Conservation (phyloP, 30 jellyfish, hydroid and myxozoan genomes). For the Sanderia malayensis region DNA sequence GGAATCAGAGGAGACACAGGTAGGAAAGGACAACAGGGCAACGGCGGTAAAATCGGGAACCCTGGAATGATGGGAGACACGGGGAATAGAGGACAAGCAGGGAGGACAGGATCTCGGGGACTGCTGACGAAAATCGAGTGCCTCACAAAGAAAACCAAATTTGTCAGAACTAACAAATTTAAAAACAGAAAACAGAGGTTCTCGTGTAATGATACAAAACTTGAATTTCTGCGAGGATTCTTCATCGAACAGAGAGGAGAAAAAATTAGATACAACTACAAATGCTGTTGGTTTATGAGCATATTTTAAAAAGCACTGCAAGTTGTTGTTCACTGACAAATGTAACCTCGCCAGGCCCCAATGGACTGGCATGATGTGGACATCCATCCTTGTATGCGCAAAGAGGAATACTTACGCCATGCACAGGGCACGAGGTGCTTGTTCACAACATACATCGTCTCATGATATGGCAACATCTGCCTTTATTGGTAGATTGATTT, state of each 20-base stretch:
- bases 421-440: too few species aligned
- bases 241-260: conserved; percentile 61
- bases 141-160: conserved; percentile 40
- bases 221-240: conserved; percentile 71
- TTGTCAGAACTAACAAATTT: conserved; percentile 55
- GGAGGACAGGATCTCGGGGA: conserved; percentile 83
- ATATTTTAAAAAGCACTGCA: conserved; percentile 12
- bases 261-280: conserved; percentile 59
- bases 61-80: conserved; percentile 58
- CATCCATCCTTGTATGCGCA: too few species aligned
- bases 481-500: too few species aligned
- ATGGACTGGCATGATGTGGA: too few species aligned
- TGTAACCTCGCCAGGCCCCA: too few species aligned
- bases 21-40: conserved; percentile 61
- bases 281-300: conserved; percentile 64
- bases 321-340: too few species aligned
- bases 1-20: conserved; percentile 79
- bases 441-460: too few species aligned
- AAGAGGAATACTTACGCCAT: too few species aligned
- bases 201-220: conserved; percentile 49
- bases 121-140: conserved; percentile 58
- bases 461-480: too few species aligned
- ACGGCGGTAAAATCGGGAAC: conserved; percentile 71
- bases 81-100: conserved; percentile 93
- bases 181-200: conserved; percentile 47